phyloP scores from a whole-genome alignment of 2,113 vertebrate species.

The Seriola dumerili region DNA sequence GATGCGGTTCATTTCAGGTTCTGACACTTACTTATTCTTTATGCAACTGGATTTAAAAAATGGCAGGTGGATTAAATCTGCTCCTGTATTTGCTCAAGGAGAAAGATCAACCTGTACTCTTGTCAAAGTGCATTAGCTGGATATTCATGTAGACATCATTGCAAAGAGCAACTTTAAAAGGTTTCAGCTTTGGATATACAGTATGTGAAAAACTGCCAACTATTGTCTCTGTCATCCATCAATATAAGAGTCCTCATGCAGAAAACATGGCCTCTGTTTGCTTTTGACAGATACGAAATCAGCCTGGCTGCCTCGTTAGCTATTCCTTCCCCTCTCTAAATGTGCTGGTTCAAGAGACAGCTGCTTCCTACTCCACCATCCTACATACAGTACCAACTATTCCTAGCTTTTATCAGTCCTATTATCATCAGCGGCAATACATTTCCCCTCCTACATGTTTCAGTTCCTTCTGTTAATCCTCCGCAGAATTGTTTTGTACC shows the following conservation, averaged over 20 bases:
- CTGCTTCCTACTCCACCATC: constrained; percentile 34
- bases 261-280: constrained; percentile 17
- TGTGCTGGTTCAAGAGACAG: constrained; percentile 25
- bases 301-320: constrained; percentile 6
- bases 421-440: constrained; percentile 18
- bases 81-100: neutral
- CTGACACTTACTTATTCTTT: too few species aligned
- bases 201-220: neutral
- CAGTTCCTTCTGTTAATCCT: neutral
- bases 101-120: neutral
- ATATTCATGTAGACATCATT: neutral
- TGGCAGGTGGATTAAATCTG: constrained; percentile 17
- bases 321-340: constrained; percentile 1
- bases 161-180: neutral
- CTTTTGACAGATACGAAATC: constrained; percentile 13
- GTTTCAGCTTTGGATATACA: neutral
- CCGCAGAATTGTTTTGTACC: neutral
- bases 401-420: constrained; percentile 30
- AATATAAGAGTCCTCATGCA: neutral
- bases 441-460: constrained; percentile 41
- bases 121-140: neutral
- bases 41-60: neutral
- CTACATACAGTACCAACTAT: constrained; percentile 1
- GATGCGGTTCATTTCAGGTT: too few species aligned
- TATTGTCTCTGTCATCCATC: neutral